phyloP scores from a whole-genome alignment of 2,113 vertebrate genomes.

The Monarcha castaneiventris region DNA sequence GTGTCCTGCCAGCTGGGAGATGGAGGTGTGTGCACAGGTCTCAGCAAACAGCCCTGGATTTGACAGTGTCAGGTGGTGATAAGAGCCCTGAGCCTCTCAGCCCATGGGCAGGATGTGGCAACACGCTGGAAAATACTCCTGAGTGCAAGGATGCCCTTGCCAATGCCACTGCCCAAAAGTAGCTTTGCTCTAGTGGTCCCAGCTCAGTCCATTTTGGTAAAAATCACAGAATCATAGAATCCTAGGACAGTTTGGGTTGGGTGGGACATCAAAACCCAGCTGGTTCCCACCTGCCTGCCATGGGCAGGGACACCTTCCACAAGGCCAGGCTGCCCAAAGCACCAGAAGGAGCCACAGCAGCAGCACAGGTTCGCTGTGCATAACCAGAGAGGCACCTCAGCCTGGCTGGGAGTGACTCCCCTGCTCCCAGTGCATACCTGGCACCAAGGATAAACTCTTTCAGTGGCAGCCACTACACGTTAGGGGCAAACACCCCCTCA shows the following conservation, averaged over 20 bases:
- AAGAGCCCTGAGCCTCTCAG: neutral
- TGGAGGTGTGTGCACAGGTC: neutral
- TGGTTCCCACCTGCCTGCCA: neutral
- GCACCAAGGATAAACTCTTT: neutral
- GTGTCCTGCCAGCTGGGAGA: neutral
- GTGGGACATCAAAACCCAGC: neutral
- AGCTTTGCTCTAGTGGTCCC: neutral
- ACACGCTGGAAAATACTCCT: fast-evolving
- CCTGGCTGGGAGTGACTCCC: fast-evolving
- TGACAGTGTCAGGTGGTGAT: neutral
- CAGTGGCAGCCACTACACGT: neutral
- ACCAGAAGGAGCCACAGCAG: neutral
- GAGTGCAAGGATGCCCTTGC: neutral
- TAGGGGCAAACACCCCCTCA: neutral
- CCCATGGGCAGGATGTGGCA: neutral
- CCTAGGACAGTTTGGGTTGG: neutral
- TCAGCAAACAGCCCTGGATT: neutral
- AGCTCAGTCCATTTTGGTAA: neutral
- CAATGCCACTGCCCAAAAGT: neutral
- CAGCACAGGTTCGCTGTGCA: neutral
- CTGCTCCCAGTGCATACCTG: fast-evolving
- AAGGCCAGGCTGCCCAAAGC: neutral
- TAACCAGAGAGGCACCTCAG: neutral
- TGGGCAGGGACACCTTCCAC: neutral
- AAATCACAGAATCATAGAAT: neutral